Conservation (phyloP, 2,888 invertebrate species). For the Zhuqinia jingwanae region DNA sequence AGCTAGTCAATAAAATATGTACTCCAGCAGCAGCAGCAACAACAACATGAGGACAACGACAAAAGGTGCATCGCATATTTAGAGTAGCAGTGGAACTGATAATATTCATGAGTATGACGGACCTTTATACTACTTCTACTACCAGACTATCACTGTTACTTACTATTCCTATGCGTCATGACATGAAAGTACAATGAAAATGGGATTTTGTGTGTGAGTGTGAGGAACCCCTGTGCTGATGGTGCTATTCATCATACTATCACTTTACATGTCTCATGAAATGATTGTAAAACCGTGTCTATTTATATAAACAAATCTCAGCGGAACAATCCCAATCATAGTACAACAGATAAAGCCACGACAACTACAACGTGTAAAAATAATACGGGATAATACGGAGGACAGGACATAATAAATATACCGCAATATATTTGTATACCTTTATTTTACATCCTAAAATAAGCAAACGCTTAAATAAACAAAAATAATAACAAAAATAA, state of each 20-base stretch:
- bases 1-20: background rate
- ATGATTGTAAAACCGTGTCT: background rate
- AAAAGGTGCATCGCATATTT: background rate
- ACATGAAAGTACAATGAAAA: background rate
- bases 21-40: background rate
- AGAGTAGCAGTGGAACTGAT: background rate
- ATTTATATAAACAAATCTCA: slow-evolving; percentile 30
- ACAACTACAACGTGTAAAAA: too few relatives aligned
- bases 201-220: background rate
- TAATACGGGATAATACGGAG: too few relatives aligned
- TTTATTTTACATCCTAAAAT: too few relatives aligned
- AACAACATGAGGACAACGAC: background rate
- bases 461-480: too few relatives aligned
- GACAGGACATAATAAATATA: too few relatives aligned
- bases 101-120: background rate
- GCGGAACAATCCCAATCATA: background rate
- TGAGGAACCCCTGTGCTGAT: slow-evolving; percentile 3
- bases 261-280: slow-evolving; percentile 4
- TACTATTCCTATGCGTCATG: slow-evolving; percentile 12
- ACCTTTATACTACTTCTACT: background rate
- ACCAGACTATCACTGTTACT: background rate
- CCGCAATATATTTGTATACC: too few relatives aligned
- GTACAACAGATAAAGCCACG: too few relatives aligned
- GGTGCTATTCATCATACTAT: slow-evolving; percentile 32
- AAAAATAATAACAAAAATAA: background rate